phyloP scores from a whole-genome alignment of 2,797 vertebrate species.

The Eremophila alpestris region DNA sequence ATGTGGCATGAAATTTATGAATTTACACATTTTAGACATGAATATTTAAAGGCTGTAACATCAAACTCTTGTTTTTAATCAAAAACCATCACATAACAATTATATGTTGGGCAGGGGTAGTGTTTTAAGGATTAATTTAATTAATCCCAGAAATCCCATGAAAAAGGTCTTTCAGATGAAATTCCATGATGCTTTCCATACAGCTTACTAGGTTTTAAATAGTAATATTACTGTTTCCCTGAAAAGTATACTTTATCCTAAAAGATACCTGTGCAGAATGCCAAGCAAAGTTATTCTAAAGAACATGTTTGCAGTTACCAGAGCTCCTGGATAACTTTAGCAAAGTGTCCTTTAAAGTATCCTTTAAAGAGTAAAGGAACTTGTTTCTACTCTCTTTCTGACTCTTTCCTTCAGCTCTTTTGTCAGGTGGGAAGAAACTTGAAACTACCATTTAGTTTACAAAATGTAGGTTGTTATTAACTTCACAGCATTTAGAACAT shows the following conservation, averaged over 20 bases:
- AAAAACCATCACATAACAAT: not conserved
- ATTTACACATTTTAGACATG: conserved; percentile 40
- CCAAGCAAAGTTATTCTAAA: not conserved
- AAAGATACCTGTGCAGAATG: not conserved
- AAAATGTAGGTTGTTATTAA: not conserved
- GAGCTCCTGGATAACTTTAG: not conserved
- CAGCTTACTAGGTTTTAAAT: not conserved
- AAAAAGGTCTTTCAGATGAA: not conserved
- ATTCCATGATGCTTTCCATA: not conserved
- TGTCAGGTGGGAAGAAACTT: not conserved
- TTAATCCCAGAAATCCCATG: conserved; percentile 9
- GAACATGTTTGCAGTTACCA: not conserved
- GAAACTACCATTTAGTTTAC: not conserved
- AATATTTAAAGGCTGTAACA: not conserved
- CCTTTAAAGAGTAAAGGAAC: not conserved
- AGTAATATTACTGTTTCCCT: not conserved
- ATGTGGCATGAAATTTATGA: conserved; percentile 40
- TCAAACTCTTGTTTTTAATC: not conserved
- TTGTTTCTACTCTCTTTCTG: not conserved
- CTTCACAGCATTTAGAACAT: not conserved
- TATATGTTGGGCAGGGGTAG: not conserved
- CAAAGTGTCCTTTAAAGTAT: not conserved
- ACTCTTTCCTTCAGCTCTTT: not conserved
- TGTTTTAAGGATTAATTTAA: conserved; percentile 8
- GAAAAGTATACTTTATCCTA: not conserved